Evolutionary conservation across 2,113 vertebrate species (phyloP).

Genomic region (Halcyon malimbica): DNA sequence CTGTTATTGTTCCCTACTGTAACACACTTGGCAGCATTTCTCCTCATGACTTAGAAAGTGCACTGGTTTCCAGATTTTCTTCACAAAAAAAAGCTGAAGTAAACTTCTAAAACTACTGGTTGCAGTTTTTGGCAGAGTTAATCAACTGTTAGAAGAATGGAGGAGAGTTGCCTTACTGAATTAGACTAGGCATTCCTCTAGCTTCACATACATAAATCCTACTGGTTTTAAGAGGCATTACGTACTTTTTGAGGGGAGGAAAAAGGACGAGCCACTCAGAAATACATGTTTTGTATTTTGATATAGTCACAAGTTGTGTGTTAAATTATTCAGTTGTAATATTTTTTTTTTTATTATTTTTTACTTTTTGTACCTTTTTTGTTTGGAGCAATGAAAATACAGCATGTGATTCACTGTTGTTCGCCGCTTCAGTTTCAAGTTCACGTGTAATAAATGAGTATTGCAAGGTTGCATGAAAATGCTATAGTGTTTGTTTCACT

Average conservation of each 20-base stretch:
- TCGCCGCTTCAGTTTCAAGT: neutral
- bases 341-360: neutral
- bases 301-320: neutral
- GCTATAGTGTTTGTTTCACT: neutral
- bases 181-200: neutral
- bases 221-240: neutral
- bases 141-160: neutral
- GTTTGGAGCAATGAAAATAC: neutral
- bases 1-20: neutral
- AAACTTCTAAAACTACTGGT: neutral
- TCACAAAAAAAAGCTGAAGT: neutral
- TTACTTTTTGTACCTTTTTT: neutral
- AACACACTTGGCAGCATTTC: neutral
- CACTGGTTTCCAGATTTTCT: neutral
- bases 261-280: neutral
- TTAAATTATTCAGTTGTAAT: neutral
- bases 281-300: neutral
- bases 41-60: neutral
- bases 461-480: neutral
- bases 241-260: fast-evolving
- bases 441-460: neutral
- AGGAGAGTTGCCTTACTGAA: neutral
- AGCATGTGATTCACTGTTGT: neutral
- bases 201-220: neutral
- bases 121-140: neutral